Conservation (phyloP, 2,888 invertebrate species). For the Bembecia ichneumoniformis region DNA sequence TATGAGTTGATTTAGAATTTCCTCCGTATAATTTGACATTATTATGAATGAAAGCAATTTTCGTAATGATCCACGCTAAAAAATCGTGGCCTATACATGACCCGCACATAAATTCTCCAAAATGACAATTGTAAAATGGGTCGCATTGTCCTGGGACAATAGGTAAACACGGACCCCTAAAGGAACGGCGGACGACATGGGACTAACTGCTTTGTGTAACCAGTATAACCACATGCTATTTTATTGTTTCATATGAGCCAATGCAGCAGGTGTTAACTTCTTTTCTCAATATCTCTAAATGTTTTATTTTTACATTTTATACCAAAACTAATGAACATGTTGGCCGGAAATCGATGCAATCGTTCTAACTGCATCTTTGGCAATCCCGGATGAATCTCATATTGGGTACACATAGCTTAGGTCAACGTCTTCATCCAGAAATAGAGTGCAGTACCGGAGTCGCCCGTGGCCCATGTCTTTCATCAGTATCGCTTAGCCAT, state of each 20-base stretch:
- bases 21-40: no score
- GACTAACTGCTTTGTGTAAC: constrained; percentile 17
- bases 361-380: constrained; percentile 15
- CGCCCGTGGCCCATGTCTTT: constrained; percentile 50
- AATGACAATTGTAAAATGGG: constrained; percentile 32
- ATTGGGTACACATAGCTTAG: constrained; percentile 18
- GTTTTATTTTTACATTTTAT: no score
- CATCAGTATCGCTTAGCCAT: constrained; percentile 51
- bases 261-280: constrained; percentile 1
- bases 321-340: no score
- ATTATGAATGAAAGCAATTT: no score
- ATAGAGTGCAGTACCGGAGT: constrained; percentile 36
- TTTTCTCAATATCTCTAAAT: no score
- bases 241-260: constrained; percentile 9
- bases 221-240: constrained; percentile 8
- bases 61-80: constrained; percentile 9
- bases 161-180: constrained; percentile 26
- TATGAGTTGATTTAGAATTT: no score
- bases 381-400: constrained; percentile 35
- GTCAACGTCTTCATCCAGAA: constrained; percentile 62
- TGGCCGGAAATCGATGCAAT: constrained; percentile 15
- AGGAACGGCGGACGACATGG: constrained; percentile 20
- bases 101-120: constrained; percentile 33
- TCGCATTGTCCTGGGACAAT: constrained; percentile 40
- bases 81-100: constrained; percentile 9